These are phyloP conservation scores for Saturnia pavonia DNA, from an alignment of 2,888 invertebrate genomes.

Conservation along the genomic window DNA sequence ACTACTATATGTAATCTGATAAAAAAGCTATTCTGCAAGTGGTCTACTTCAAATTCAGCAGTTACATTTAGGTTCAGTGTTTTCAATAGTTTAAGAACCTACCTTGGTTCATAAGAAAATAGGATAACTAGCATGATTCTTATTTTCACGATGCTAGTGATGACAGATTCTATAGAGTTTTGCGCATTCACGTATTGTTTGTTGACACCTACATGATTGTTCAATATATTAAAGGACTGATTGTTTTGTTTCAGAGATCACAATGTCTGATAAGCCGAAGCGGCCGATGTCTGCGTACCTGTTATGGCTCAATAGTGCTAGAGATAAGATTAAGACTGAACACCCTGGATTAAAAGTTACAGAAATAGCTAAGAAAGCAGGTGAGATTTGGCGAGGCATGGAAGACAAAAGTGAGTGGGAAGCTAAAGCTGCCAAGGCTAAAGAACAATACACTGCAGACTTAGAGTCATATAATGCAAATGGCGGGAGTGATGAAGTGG, in stretches of 20 bases:
- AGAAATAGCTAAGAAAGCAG: constrained; percentile 95
- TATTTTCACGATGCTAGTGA: not conserved
- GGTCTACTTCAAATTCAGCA: too few species aligned
- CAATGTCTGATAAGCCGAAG: constrained; percentile 91
- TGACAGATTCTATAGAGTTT: not conserved
- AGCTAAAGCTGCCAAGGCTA: constrained; percentile 88
- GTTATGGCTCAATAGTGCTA: constrained; percentile 92
- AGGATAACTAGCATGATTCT: not conserved
- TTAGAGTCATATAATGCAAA: constrained; percentile 91
- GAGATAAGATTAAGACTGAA: constrained; percentile 91
- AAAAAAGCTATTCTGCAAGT: not conserved
- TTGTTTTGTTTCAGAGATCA: constrained; percentile 9
- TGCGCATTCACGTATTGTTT: not conserved
- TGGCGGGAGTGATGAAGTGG: constrained; percentile 77
- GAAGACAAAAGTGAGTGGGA: constrained; percentile 95
- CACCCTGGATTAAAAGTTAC: constrained; percentile 92
- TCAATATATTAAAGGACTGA: not conserved
- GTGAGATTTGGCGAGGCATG: constrained; percentile 93
- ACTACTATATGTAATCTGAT: not conserved
- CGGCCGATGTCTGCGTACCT: constrained; percentile 93
- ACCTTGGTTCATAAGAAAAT: not conserved
- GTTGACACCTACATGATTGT: not conserved
- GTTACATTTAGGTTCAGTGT: not conserved
- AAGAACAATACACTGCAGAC: constrained; percentile 90
- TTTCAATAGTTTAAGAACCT: not conserved